A percentile compares a stretch with the other conserved stretches of the same genome.
These are phyloP conservation scores for Oryzias dopingdopingensis DNA, from an alignment of 2,797 vertebrate genomes.

Conservation along the genomic window DNA sequence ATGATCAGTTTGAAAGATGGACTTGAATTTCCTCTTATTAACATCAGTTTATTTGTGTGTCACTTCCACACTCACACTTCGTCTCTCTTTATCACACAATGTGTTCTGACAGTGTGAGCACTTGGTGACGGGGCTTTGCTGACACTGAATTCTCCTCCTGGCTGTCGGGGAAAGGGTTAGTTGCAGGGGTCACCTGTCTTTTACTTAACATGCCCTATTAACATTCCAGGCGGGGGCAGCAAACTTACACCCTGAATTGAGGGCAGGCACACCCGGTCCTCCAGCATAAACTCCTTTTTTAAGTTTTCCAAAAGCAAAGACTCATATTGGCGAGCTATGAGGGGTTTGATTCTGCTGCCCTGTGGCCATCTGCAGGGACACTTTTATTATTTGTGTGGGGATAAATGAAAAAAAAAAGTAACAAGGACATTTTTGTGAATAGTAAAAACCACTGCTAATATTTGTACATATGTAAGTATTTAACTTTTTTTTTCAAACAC, in stretches of 20 bases:
- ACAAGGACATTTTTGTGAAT: background rate
- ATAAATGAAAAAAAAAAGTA: background rate
- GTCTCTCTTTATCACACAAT: background rate
- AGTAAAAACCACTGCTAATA: no score
- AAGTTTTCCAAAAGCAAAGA: conserved; percentile 59
- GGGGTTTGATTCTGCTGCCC: conserved; percentile 23
- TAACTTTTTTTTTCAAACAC: no score
- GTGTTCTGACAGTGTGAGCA: conserved; percentile 4
- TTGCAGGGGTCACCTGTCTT: conserved; percentile 58
- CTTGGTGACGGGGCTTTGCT: conserved; percentile 25
- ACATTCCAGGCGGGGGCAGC: conserved; percentile 70
- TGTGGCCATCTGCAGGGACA: background rate
- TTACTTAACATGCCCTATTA: conserved; percentile 72
- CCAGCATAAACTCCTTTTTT: conserved; percentile 48
- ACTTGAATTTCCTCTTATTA: background rate
- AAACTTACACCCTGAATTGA: conserved; percentile 63
- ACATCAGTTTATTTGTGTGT: conserved; percentile 2
- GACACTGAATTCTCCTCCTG: conserved; percentile 37
- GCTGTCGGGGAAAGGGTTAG: conserved; percentile 39
- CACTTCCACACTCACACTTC: background rate
- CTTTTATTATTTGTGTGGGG: background rate
- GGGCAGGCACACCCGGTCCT: conserved; percentile 56
- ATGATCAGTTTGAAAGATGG: background rate
- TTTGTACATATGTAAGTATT: no score
- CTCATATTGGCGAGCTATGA: conserved; percentile 63